Base-by-base conservation (phyloP, 2,888 invertebrate species). In the Noctua fimbriata region DNA sequence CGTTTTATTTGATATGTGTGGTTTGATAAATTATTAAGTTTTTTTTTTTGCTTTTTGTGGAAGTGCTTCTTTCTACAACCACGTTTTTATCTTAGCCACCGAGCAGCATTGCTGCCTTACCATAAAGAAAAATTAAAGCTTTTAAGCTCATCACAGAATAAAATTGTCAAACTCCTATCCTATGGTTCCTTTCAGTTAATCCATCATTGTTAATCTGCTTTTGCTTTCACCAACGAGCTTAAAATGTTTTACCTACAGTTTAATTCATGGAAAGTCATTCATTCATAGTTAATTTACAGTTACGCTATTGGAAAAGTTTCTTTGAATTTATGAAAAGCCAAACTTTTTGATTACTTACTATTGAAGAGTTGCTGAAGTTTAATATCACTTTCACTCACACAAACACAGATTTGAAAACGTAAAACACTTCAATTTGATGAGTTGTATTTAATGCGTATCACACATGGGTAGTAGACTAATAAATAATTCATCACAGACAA, bases 271-370 rank as follows among this genome's bases (percentile, higher is more conserved):
- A 76, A 76, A 71, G 36, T 70, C n/a, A 36, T 76, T 81, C 6
- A 41, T 81, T 81, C 32, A 44, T n/a, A 60, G n/a, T 49, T 44
- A 69, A 58, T 76, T 69, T 32, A 24, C 4, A 65, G 67, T 60
- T 41, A 70, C 4, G 24, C n/a, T 32, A 71, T 28, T 52, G n/a
- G 9, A 66, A 76, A 82, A 78, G 24, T 78, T 74, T 67, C 14
- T 63, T 55, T n/a, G 41, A 47, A 10, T 69, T 47, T 0, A 69
- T 67, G 36, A 79, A 52, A 69, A 67, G 21, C 0, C 0, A 78
- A 78, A 86, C 41, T 84, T 77, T 74, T 75, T 65, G 49, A 78
- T 72, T 80, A 86, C 76, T 79, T 84, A 87, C 87, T 69, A 78
- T 28, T n/a, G 18, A 41, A 52, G 10, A 76, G 49, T 21, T 71